A percentile compares a stretch with the other conserved stretches of the same genome.
These are phyloP conservation scores for Amblyopsis rosae DNA, from an alignment of 2,113 vertebrate species.

Conservation along the genomic window DNA sequence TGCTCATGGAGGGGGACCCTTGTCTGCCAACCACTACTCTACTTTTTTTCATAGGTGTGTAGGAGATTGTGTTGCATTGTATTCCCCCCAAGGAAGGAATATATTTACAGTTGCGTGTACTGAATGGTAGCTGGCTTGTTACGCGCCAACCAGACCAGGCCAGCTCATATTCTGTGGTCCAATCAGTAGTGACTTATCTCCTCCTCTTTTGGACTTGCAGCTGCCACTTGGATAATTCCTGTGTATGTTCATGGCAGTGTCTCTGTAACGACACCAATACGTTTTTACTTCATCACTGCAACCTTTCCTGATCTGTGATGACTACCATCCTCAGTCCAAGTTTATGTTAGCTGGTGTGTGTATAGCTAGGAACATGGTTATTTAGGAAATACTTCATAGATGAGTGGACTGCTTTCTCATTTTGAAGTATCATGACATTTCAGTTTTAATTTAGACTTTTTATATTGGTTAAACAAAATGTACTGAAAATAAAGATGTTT, in stretches of 20 bases:
- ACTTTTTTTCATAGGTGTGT: too few species aligned
- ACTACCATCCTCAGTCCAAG: slow-evolving; percentile 20
- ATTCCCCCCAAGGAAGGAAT: slow-evolving; percentile 53
- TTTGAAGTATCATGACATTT: too few species aligned
- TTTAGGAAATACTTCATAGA: not conserved
- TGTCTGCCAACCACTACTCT: too few species aligned
- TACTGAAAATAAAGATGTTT: too few species aligned
- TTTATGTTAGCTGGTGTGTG: slow-evolving; percentile 7
- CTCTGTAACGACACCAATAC: slow-evolving; percentile 60
- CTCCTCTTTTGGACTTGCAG: slow-evolving; percentile 68
- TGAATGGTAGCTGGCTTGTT: slow-evolving; percentile 22
- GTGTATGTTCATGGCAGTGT: slow-evolving; percentile 41
- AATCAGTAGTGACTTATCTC: slow-evolving; percentile 74
- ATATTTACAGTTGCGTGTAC: slow-evolving; percentile 38
- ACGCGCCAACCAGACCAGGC: slow-evolving; percentile 35
- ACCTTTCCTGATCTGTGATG: slow-evolving; percentile 60
- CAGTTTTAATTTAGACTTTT: too few species aligned
- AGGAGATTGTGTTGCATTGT: too few species aligned
- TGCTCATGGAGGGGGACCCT: too few species aligned
- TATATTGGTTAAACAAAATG: too few species aligned
- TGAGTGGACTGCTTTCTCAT: not conserved
- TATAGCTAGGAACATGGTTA: not conserved
- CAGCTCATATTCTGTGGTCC: slow-evolving; percentile 70
- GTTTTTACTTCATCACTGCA: slow-evolving; percentile 44
- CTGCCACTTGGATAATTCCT: slow-evolving; percentile 67